Evolutionary conservation across 2,797 vertebrate genomes (phyloP), one percentile per base, ranked within the genome.

Genomic region (Columba guinea): DNA sequence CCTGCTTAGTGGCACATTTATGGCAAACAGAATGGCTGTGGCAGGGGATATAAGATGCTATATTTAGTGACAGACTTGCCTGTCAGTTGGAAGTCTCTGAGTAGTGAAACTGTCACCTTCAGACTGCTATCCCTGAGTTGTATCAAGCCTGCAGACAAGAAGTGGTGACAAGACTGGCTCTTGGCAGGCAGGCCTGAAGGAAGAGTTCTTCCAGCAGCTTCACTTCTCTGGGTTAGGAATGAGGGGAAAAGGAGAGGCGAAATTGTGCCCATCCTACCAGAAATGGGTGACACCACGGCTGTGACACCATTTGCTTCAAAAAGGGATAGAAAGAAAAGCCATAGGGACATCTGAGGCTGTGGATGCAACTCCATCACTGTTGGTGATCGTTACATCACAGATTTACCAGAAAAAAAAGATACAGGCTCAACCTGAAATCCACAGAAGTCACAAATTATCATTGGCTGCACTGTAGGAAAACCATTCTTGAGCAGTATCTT

Each of bases 361-460:
- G 60, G 26, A 32, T 88, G 10, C 9, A 59, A 37, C 4, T 35
- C 23, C 46, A 28, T 52, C 13, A 6, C 37, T 74, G 10, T 6
- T 68, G 39, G 30, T 74, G 53, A 64, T 34, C 3, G 0, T 65
- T 63, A 44, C 4, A 2, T 81, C 68, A 70, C 53, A 41, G 15
- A 68, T 93, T 84, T 70, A 39, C 20, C 52, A 69, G 59, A 51
- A 74, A 51, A 51, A 51, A 51, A 51, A 80, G 41, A 55, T 34
- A 48, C 0, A 0, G 24, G 5, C 28, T 89, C 65, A 91, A 41
- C 46, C 12, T 1, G 0, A 64, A 56, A 67, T 41, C 9, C 46
- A 77, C 23, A 56, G 30, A 90, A 59, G 11, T 77, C 10, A 67
- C 7, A 68, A 49, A 52, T 56, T 41, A 24, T 53, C 30, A 13